Evolutionary conservation across 2,888 invertebrate genomes (phyloP).

Genomic region (Antheraea assamensis): DNA sequence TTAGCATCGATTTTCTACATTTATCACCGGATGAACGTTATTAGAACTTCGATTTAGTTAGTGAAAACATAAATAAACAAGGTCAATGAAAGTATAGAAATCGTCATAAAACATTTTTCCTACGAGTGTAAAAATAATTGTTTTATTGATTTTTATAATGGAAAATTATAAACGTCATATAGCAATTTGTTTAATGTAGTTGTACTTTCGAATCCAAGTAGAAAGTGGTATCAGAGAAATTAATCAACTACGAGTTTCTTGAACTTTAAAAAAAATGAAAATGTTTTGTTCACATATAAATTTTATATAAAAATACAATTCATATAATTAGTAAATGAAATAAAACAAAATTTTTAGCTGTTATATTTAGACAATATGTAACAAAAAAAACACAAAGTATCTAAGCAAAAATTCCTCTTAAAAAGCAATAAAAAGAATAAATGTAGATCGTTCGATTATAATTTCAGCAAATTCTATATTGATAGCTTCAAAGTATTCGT

Average conservation of each 20-base stretch:
- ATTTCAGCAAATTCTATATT: not conserved
- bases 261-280: not conserved
- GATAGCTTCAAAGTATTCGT: not conserved
- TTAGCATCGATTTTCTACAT: constrained; percentile 27
- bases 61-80: no score
- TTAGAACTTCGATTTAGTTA: constrained; percentile 4
- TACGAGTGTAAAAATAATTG: not conserved
- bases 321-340: no score
- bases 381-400: no score
- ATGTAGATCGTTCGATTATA: not conserved
- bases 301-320: no score
- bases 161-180: not conserved
- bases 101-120: not conserved
- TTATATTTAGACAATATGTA: no score
- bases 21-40: constrained; percentile 25
- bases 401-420: not conserved
- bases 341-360: no score
- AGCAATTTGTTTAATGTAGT: not conserved
- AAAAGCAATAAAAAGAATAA: not conserved
- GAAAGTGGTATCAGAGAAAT: not conserved
- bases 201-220: not conserved
- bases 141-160: not conserved
- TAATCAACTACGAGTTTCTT: not conserved
- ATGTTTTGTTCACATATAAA: no score
- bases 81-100: no score